Evolutionary conservation across 2,797 vertebrate species (phyloP), one percentile per base, ranked within the genome.

Genomic region (Podarcis siculus): DNA sequence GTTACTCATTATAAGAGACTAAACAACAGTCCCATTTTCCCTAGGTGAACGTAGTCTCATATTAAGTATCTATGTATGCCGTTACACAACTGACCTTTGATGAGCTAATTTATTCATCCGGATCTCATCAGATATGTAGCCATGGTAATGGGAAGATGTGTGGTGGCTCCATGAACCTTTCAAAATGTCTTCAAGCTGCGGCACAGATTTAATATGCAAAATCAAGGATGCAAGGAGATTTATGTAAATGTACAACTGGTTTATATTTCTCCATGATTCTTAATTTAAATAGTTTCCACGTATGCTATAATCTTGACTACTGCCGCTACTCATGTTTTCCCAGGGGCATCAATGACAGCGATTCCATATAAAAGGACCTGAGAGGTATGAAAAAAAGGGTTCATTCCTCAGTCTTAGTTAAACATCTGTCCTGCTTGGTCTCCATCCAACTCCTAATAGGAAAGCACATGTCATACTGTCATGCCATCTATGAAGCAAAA

Each of bases 81-180:
- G 82, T 87, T 90, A 81, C 12, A 90, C 42, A 90, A 90, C 77
- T 87, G 86, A 87, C 89, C 82, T 90, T 90, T 85, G 61, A 77
- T 85, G 58, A 87, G 82, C 87, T 84, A 87, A 90, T 90, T 87
- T 85, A 87, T 90, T 90, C 82, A 87, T 90, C 78, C 42, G 55
- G 82, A 80, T 87, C 82, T 90, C 81, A 80, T 87, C 76, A 84
- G 82, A 87, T 71, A 81, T 87, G 77, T 81, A 90, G 69, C 86
- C 82, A 87, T 90, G 77, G 86, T 75, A 87, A 90, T 90, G 27
- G 66, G 55, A 75, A 80, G 42, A 66, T 85, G 25, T 85, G 77
- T 85, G 72, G 72, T 73, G 55, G 42, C 58, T 89, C 81, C 69
- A 85, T 37, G 32, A 87, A 58, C 42, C 77, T 85, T 90, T 81